Conservation (phyloP, 2,888 invertebrate species). For the Bibio marci region DNA sequence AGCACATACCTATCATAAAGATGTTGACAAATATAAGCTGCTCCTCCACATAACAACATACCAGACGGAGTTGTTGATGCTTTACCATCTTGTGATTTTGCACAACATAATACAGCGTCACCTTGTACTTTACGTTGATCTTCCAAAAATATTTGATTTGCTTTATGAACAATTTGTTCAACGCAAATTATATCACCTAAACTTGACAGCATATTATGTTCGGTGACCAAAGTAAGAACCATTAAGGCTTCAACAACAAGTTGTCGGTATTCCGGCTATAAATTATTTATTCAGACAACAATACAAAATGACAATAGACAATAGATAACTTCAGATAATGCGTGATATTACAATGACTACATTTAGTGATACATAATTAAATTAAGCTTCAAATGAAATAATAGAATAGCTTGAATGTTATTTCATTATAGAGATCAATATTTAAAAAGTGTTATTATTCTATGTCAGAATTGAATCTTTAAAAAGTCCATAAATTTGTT, state of each 20-base stretch:
- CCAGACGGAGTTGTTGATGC: slow-evolving; percentile 37
- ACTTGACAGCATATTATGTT: slow-evolving; percentile 61
- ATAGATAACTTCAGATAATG: no score
- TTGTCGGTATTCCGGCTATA: no score
- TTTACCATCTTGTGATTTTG: slow-evolving; percentile 48
- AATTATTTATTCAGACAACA: no score
- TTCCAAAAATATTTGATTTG: slow-evolving; percentile 85
- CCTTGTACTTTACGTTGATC: slow-evolving; percentile 88
- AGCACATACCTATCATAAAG: slow-evolving; percentile 72
- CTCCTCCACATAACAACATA: slow-evolving; percentile 70
- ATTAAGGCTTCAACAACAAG: slow-evolving; percentile 76
- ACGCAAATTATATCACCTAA: slow-evolving; percentile 71
- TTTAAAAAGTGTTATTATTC: no score
- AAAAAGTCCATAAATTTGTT: no score
- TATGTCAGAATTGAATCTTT: no score
- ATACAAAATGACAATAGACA: no score
- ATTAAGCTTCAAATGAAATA: no score
- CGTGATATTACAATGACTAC: no score
- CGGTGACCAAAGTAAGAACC: slow-evolving; percentile 82
- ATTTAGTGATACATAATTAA: no score
- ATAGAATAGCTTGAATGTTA: no score
- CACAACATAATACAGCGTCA: slow-evolving; percentile 87
- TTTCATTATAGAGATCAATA: no score
- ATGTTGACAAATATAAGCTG: slow-evolving; percentile 89
- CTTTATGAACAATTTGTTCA: slow-evolving; percentile 82